These are phyloP conservation scores for Tetraodon nigroviridis DNA, from an alignment of 2,113 vertebrate species.

Conservation along the genomic window DNA sequence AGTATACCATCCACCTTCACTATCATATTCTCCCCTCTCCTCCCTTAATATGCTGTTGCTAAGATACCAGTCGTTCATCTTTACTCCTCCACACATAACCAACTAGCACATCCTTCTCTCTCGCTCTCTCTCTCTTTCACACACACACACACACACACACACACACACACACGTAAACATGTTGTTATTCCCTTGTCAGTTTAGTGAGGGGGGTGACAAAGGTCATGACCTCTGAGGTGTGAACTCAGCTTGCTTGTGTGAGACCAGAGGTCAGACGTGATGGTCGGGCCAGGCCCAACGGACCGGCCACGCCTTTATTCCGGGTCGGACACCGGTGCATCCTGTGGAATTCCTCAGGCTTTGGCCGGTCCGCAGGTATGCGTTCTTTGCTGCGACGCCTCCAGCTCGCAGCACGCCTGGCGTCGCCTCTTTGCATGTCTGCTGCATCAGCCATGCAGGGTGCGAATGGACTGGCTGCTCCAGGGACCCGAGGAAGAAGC, in stretches of 20 bases:
- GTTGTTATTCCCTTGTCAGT: slow-evolving; percentile 17
- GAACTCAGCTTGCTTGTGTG: slow-evolving; percentile 6
- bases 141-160: slow-evolving; percentile 8
- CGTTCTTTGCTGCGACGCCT: too few species aligned
- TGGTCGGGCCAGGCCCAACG: slow-evolving; percentile 2
- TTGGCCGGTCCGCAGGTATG: too few species aligned
- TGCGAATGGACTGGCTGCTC: too few species aligned
- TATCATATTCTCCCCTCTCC: slow-evolving; percentile 37
- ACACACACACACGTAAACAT: slow-evolving; percentile 17
- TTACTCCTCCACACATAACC: slow-evolving; percentile 29
- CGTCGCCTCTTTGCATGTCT: too few species aligned
- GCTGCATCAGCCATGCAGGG: too few species aligned
- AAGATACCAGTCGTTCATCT: slow-evolving; percentile 60
- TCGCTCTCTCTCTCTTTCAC: background rate
- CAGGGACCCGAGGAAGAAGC: too few species aligned
- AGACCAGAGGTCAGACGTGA: too few species aligned
- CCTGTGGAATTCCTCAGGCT: too few species aligned
- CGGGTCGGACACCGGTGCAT: background rate
- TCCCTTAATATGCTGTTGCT: slow-evolving; percentile 64
- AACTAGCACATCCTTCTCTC: slow-evolving; percentile 12
- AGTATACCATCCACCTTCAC: slow-evolving; percentile 38
- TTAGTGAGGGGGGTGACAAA: slow-evolving; percentile 9
- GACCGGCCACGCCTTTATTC: background rate
- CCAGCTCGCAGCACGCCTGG: too few species aligned
- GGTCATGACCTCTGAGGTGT: background rate